Evolutionary conservation across 1,140 invertebrate genomes (phyloP).

Genomic region (Camponotus vicinus): DNA sequence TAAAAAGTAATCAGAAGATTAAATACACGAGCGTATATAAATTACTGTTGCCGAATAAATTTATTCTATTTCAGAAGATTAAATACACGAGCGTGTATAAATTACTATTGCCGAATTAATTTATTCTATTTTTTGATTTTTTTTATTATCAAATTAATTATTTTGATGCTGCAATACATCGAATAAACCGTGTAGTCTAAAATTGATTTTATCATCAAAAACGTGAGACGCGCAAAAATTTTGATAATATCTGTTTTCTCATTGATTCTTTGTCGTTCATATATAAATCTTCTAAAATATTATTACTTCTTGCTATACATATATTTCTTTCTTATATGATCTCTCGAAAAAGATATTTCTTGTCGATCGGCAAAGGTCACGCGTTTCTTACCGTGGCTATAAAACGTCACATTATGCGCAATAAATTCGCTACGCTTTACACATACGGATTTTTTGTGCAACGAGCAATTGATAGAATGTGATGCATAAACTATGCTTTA

Average conservation of each 20-base stretch:
- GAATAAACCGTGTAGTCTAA: not conserved
- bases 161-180: not conserved
- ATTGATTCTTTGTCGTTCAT: conserved; percentile 1
- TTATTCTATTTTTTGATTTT: not conserved
- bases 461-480: conserved; percentile 51
- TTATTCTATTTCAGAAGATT: not conserved
- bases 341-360: conserved; percentile 57
- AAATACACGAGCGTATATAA: conserved; percentile 6
- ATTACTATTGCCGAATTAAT: not conserved
- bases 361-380: conserved; percentile 49
- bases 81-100: conserved; percentile 6
- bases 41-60: not conserved
- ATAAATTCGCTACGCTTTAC: conserved; percentile 43
- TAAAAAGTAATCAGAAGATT: not conserved
- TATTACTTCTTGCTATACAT: conserved; percentile 1
- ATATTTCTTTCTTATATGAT: conserved; percentile 44
- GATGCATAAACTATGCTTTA: conserved; percentile 27
- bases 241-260: conserved; percentile 18
- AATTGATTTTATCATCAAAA: conserved; percentile 8
- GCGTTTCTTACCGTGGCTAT: conserved; percentile 31
- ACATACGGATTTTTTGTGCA: conserved; percentile 42
- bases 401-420: conserved; percentile 52
- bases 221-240: not conserved
- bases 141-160: not conserved
- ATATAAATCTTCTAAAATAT: conserved; percentile 45